Evolutionary conservation across 2,113 vertebrate genomes (phyloP).

Genomic region (Formicarius rufipectus): DNA sequence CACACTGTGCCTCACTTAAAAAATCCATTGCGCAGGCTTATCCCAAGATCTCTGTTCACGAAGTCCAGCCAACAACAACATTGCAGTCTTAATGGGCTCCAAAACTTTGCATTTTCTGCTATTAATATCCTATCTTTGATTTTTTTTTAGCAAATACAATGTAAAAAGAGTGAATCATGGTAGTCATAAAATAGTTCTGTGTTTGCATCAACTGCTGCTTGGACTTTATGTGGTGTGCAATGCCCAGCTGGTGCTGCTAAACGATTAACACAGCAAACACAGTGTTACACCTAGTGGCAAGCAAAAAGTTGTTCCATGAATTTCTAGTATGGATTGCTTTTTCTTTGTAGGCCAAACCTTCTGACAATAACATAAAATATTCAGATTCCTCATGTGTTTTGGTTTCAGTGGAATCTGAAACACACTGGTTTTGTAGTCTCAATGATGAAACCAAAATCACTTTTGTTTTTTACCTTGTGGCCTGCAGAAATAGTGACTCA

Average conservation of each 20-base stretch:
- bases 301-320: neutral
- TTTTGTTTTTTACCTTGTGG: neutral
- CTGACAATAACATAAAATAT: neutral
- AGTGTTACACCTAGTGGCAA: neutral
- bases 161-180: fast-evolving
- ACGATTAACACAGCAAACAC: neutral
- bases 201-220: neutral
- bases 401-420: neutral
- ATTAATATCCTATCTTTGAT: fast-evolving
- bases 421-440: neutral
- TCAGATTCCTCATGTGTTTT: neutral
- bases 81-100: neutral
- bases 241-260: neutral
- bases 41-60: no score
- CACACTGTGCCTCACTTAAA: no score
- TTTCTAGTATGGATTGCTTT: neutral
- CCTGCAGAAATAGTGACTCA: neutral
- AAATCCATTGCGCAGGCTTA: no score
- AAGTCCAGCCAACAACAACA: no score
- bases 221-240: neutral
- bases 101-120: neutral
- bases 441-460: neutral
- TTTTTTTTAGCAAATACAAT: neutral
- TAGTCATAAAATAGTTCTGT: neutral
- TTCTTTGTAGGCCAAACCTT: neutral